phyloP scores from a whole-genome alignment of 2,113 vertebrate species.

The Oenanthe melanoleuca region DNA sequence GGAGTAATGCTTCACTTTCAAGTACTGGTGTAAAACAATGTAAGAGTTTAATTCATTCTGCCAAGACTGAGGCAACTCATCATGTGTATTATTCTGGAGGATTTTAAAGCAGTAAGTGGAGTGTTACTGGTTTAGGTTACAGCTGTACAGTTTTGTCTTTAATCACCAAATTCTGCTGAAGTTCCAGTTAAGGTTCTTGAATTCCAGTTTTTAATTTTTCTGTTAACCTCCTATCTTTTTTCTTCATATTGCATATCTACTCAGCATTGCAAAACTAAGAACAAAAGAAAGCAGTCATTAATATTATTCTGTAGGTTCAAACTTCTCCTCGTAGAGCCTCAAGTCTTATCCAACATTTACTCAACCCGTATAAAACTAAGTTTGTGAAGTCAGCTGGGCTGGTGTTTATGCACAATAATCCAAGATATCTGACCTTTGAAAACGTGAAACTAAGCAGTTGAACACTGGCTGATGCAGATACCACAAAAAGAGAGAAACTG shows the following conservation, averaged over 20 bases:
- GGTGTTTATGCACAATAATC: background rate
- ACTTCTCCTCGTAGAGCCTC: background rate
- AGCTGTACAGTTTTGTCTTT: background rate
- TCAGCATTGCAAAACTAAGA: background rate
- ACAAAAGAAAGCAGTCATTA: background rate
- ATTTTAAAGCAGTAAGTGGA: background rate
- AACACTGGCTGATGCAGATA: background rate
- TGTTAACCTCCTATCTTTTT: background rate
- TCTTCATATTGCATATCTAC: background rate
- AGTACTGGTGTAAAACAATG: background rate
- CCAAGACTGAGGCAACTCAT: background rate
- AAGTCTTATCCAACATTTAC: background rate
- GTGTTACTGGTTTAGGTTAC: background rate
- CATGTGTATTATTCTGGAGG: background rate
- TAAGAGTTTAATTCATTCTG: background rate
- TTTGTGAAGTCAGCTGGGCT: background rate
- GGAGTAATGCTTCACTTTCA: background rate
- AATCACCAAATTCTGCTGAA: background rate
- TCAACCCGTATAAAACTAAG: background rate
- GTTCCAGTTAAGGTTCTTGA: background rate
- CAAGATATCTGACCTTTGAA: background rate
- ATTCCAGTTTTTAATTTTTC: background rate
- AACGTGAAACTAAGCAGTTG: background rate
- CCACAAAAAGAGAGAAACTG: background rate
- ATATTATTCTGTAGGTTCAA: background rate